phyloP scores from a whole-genome alignment of 2,888 invertebrate species.

The Caenorhabditis angaria region DNA sequence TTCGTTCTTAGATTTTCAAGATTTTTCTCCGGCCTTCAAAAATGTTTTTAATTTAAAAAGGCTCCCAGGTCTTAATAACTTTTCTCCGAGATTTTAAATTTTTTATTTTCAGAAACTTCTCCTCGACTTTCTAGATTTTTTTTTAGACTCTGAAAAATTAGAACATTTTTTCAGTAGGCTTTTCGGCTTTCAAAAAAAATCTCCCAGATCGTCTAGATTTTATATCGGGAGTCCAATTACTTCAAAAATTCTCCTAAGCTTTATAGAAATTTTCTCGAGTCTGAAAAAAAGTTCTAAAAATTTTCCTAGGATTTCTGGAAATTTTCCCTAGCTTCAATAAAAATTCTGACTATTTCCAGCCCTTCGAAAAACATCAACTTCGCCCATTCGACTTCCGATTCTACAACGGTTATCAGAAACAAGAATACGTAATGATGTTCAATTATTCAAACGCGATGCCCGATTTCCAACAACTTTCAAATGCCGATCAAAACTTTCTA shows the following conservation, averaged over 20 bases:
- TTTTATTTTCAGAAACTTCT: not conserved
- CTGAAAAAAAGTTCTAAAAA: no score
- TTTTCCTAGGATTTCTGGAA: slow-evolving; percentile 1
- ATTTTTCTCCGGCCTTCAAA: not conserved
- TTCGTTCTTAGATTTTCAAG: not conserved
- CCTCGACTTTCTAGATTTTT: not conserved
- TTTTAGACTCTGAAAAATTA: not conserved
- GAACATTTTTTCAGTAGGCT: not conserved
- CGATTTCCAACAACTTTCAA: slow-evolving; percentile 26
- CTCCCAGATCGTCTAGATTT: not conserved
- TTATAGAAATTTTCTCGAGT: not conserved
- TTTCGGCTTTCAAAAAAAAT: no score
- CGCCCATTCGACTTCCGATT: slow-evolving; percentile 38
- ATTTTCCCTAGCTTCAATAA: not conserved
- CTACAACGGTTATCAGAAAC: slow-evolving; percentile 35
- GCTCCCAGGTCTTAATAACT: no score
- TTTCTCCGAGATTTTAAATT: not conserved
- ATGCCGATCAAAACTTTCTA: slow-evolving; percentile 39
- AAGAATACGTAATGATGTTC: slow-evolving; percentile 45
- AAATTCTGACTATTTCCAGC: slow-evolving; percentile 19
- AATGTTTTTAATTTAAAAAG: not conserved
- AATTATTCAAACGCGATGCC: slow-evolving; percentile 37
- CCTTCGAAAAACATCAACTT: slow-evolving; percentile 33
- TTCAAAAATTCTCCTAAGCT: not conserved
- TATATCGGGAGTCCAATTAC: not conserved